A percentile compares a stretch with the other conserved stretches of the same genome.
phyloP scores from a whole-genome alignment of 2,888 invertebrate species.

The Macropis europaea region DNA sequence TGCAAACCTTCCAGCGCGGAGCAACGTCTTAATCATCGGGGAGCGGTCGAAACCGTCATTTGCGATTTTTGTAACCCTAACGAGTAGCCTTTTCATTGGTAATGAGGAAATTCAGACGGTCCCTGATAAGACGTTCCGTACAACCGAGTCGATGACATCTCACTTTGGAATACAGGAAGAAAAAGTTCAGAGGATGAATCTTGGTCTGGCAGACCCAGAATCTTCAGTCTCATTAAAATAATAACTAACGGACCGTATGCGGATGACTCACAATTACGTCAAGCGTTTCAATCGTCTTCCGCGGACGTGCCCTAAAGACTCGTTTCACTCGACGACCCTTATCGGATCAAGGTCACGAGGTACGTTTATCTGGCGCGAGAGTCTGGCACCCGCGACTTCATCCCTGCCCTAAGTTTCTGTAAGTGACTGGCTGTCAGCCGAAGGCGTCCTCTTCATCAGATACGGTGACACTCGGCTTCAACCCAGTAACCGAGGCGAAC shows the following conservation, averaged over 20 bases:
- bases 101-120: too few species aligned
- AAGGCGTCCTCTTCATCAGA: conserved; percentile 75
- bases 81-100: too few species aligned
- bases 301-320: conserved; percentile 1
- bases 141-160: too few species aligned
- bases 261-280: too few species aligned
- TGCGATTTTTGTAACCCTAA: too few species aligned
- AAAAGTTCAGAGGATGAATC: too few species aligned
- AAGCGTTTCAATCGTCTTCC: too few species aligned
- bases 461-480: conserved; percentile 65
- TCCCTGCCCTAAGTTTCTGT: conserved; percentile 57
- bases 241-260: too few species aligned
- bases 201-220: too few species aligned
- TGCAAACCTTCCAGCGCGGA: not conserved
- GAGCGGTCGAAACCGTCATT: not conserved
- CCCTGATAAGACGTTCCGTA: too few species aligned
- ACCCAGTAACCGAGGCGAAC: conserved; percentile 55
- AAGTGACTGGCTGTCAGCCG: conserved; percentile 71
- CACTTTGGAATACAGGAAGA: too few species aligned
- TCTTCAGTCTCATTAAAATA: too few species aligned
- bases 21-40: conserved; percentile 12
- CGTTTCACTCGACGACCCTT: not conserved
- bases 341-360: conserved; percentile 59
- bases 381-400: conserved; percentile 53
- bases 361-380: conserved; percentile 43